A percentile compares a stretch with the other conserved stretches of the same genome.
These are phyloP conservation scores for Echinops telfairi DNA, from an alignment of 2,113 vertebrate species.

Conservation along the genomic window DNA sequence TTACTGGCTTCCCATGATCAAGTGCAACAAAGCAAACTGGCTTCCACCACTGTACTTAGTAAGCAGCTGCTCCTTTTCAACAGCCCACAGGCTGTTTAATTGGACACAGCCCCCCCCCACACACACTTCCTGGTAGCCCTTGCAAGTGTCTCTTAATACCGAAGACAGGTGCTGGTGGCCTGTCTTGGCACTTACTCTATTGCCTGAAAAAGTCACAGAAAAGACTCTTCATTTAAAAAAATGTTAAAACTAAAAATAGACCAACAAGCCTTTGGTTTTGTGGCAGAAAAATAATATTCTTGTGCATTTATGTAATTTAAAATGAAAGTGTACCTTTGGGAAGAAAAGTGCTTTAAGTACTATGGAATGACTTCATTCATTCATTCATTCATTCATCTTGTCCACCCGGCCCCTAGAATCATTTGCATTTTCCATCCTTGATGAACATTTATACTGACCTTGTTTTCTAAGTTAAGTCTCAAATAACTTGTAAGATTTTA, in stretches of 20 bases:
- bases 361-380: neutral
- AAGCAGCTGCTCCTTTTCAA: neutral
- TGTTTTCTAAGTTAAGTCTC: conserved; percentile 46
- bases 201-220: neutral
- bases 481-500: neutral
- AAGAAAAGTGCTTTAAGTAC: neutral
- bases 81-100: too few relatives aligned
- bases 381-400: neutral
- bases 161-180: neutral
- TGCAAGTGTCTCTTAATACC: neutral
- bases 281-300: neutral
- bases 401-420: neutral
- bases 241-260: conserved; percentile 28
- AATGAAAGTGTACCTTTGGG: neutral
- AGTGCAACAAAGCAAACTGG: neutral
- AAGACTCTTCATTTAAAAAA: neutral
- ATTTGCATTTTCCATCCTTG: conserved; percentile 38
- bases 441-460: neutral
- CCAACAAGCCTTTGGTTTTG: neutral
- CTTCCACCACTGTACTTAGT: neutral
- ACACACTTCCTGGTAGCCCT: neutral
- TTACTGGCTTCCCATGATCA: neutral
- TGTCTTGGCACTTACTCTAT: neutral
- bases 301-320: conserved; percentile 7
- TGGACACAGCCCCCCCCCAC: too few relatives aligned